phyloP scores from a whole-genome alignment of 2,113 vertebrate species.

The Poeciliopsis retropinna region DNA sequence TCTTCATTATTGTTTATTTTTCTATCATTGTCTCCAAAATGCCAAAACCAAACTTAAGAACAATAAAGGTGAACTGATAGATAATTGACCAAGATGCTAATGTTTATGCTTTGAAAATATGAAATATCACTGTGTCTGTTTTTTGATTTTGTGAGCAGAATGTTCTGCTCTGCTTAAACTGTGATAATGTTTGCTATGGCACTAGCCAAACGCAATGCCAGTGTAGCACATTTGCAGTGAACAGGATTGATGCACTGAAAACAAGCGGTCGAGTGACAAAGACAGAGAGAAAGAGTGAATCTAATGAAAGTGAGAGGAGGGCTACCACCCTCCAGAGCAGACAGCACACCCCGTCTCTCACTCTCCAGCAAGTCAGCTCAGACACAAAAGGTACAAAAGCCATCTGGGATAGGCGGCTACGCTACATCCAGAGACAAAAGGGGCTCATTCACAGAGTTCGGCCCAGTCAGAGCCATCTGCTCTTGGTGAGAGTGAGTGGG shows the following conservation, averaged over 20 bases:
- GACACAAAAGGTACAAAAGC: slow-evolving; percentile 79
- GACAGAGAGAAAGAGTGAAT: slow-evolving; percentile 40
- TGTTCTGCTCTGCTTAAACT: not conserved
- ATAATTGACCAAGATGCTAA: not conserved
- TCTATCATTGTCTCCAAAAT: not conserved
- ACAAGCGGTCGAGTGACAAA: slow-evolving; percentile 46
- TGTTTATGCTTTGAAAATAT: not conserved
- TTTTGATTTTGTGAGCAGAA: not conserved
- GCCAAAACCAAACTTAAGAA: not conserved
- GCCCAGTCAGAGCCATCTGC: slow-evolving; percentile 75
- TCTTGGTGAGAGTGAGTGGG: slow-evolving; percentile 71
- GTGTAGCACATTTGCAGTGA: slow-evolving; percentile 27
- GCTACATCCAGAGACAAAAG: slow-evolving; percentile 75
- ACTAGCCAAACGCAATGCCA: not conserved
- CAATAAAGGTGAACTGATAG: not conserved
- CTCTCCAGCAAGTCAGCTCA: slow-evolving; percentile 63
- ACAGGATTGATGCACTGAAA: slow-evolving; percentile 36
- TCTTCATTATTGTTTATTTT: not conserved
- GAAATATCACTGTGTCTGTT: not conserved
- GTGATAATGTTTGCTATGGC: not conserved
- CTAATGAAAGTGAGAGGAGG: slow-evolving; percentile 57
- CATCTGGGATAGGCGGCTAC: slow-evolving; percentile 77
- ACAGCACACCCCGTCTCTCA: slow-evolving; percentile 64
- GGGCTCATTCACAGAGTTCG: slow-evolving; percentile 62
- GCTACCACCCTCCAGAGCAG: slow-evolving; percentile 71